Conservation (phyloP, 2,797 vertebrate genomes). For the Selene dorsalis region DNA sequence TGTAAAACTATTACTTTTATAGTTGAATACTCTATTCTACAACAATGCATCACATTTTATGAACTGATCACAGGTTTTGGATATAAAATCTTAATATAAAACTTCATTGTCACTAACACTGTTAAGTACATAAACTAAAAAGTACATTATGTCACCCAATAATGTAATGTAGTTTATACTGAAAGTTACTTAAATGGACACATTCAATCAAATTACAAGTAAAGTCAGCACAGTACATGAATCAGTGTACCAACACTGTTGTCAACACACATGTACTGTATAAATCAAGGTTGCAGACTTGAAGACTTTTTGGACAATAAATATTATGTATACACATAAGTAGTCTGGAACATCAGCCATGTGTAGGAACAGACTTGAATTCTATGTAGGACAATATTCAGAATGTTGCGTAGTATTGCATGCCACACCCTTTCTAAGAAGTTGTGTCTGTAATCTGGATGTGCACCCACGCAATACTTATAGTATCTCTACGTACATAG, state of each 20-base stretch:
- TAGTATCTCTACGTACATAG: background rate
- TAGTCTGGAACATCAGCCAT: background rate
- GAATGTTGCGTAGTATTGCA: background rate
- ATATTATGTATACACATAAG: background rate
- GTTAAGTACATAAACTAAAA: background rate
- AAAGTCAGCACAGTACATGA: no score
- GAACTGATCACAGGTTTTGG: background rate
- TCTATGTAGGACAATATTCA: background rate
- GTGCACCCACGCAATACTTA: background rate
- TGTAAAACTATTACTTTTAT: no score
- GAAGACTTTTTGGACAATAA: background rate
- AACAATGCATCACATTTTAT: background rate
- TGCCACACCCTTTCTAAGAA: conserved; percentile 13
- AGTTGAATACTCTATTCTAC: background rate
- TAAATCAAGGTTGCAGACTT: background rate
- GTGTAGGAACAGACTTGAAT: background rate
- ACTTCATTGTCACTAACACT: background rate
- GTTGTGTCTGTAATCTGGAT: background rate
- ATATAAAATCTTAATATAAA: background rate
- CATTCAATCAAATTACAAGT: no score
- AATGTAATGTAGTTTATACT: background rate
- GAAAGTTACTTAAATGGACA: no score
- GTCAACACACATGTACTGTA: background rate
- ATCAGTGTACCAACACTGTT: background rate
- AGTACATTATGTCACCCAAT: background rate